Conservation (phyloP, 2,888 invertebrate genomes). For the Dicyrtoma fusca region DNA sequence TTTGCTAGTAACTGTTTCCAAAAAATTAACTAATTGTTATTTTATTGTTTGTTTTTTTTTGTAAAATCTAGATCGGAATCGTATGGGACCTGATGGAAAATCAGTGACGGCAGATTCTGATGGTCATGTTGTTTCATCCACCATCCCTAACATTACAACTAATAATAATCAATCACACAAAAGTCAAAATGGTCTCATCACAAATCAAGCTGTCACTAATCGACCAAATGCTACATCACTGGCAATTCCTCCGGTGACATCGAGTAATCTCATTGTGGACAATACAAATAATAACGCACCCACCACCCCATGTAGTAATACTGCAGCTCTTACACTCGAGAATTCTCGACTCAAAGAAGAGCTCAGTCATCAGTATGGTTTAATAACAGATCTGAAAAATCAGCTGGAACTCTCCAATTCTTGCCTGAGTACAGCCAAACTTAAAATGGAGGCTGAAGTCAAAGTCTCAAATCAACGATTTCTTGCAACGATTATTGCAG, state of each 20-base stretch:
- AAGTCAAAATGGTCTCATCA: constrained; percentile 11
- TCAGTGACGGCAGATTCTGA: constrained; percentile 19
- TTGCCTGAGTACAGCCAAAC: constrained; percentile 35
- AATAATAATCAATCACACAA: background rate
- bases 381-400: constrained; percentile 44
- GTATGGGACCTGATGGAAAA: constrained; percentile 49
- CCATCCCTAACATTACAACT: no score
- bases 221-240: constrained; percentile 15
- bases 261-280: constrained; percentile 17
- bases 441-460: constrained; percentile 36
- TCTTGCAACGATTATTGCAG: constrained; percentile 38
- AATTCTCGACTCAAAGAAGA: constrained; percentile 47
- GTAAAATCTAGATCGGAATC: constrained; percentile 40
- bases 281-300: constrained; percentile 29
- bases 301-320: constrained; percentile 14
- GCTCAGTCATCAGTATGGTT: constrained; percentile 37
- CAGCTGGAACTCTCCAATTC: constrained; percentile 41
- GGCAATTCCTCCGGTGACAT: constrained; percentile 8
- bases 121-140: background rate
- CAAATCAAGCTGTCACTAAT: constrained; percentile 8
- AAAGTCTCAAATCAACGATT: constrained; percentile 36
- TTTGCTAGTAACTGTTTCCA: no score
- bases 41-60: no score
- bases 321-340: constrained; percentile 40
- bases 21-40: no score